Conservation (phyloP, 2,888 invertebrate species). For the Zaprionus obscuricornis region DNA sequence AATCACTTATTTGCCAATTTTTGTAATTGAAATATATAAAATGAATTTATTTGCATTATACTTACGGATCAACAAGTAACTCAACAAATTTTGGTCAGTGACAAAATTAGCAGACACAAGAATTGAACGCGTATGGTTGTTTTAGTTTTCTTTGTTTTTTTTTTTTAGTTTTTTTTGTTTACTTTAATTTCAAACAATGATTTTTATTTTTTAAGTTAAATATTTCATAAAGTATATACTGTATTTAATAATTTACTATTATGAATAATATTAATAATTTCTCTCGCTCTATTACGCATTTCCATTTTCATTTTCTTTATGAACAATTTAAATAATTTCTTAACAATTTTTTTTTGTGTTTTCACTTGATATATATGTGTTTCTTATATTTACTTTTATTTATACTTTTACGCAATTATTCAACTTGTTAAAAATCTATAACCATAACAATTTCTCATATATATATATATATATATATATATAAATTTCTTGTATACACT, state of each 20-base stretch:
- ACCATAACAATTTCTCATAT: constrained; percentile 79
- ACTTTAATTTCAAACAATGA: constrained; percentile 75
- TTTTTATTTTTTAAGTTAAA: constrained; percentile 68
- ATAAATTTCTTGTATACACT: constrained; percentile 43
- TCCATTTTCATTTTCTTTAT: constrained; percentile 65
- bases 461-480: constrained; percentile 48
- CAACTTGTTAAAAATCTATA: constrained; percentile 81
- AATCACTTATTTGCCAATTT: constrained; percentile 53
- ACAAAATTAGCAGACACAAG: constrained; percentile 75
- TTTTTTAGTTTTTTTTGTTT: constrained; percentile 50
- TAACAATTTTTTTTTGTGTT: constrained; percentile 79
- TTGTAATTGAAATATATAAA: constrained; percentile 10
- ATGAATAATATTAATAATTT: constrained; percentile 48
- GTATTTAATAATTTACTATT: constrained; percentile 53
- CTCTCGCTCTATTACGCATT: constrained; percentile 39
- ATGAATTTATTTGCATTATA: constrained; percentile 29
- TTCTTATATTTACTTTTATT: constrained; percentile 69
- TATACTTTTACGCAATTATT: constrained; percentile 78
- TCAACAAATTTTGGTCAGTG: constrained; percentile 48
- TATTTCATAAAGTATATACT: constrained; percentile 79
- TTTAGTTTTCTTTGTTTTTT: constrained; percentile 28
- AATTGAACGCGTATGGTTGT: constrained; percentile 36
- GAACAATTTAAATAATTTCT: constrained; percentile 80
- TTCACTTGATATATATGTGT: constrained; percentile 66
- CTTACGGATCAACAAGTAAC: constrained; percentile 47